phyloP scores from a whole-genome alignment of 1,140 invertebrate species.

The Achroia grisella region DNA sequence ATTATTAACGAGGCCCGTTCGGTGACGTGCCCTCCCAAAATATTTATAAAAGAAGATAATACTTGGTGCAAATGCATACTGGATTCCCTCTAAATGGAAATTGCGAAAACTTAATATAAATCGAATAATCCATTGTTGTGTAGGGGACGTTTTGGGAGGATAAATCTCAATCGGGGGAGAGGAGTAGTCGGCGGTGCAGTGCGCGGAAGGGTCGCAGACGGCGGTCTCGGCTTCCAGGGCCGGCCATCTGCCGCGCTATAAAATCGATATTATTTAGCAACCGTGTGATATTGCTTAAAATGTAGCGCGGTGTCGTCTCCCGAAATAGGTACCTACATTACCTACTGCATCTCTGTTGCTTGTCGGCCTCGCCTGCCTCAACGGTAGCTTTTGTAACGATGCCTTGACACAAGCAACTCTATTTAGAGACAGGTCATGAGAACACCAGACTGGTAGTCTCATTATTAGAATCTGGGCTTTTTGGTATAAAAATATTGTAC shows the following conservation, averaged over 20 bases:
- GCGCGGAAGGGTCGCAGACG: slow-evolving; percentile 57
- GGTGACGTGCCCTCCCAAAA: slow-evolving; percentile 54
- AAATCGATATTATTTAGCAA: slow-evolving; percentile 69
- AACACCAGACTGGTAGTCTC: no score
- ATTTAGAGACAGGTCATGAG: no score
- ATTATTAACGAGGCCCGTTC: slow-evolving; percentile 54
- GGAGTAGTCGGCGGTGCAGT: slow-evolving; percentile 36
- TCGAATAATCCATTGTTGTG: slow-evolving; percentile 62
- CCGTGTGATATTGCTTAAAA: slow-evolving; percentile 25
- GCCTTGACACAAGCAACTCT: no score
- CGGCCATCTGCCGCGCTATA: slow-evolving; percentile 61
- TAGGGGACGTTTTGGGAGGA: slow-evolving; percentile 59
- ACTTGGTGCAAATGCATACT: slow-evolving; percentile 42
- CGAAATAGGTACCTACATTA: background rate
- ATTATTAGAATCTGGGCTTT: no score
- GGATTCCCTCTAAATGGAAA: slow-evolving; percentile 61
- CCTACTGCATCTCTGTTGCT: background rate
- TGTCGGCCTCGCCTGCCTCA: background rate
- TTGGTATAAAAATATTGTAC: no score
- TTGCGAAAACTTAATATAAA: slow-evolving; percentile 71
- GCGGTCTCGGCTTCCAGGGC: slow-evolving; percentile 33
- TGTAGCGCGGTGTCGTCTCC: slow-evolving; percentile 5
- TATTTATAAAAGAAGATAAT: slow-evolving; percentile 61
- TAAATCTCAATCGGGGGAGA: slow-evolving; percentile 67
- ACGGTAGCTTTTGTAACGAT: background rate